These are phyloP conservation scores for Euphysa ruthae DNA, from an alignment of 30 jellyfish, hydroid and myxozoan genomes.

Conservation along the genomic window DNA sequence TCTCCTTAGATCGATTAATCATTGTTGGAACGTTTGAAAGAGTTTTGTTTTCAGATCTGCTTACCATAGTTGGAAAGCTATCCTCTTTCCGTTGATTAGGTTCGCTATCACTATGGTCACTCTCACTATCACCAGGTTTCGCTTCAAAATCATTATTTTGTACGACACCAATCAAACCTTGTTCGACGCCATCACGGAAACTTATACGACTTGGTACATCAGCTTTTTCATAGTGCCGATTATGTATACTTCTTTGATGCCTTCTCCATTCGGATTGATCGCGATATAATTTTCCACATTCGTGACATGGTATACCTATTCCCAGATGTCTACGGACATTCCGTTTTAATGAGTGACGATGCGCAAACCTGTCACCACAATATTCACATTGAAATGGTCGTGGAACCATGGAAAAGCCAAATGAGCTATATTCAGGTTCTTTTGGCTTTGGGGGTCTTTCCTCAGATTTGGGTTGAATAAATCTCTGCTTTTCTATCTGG, in stretches of 20 bases:
- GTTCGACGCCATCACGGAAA: conserved; percentile 30
- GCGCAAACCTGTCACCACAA: conserved; percentile 43
- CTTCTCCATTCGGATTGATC: conserved; percentile 43
- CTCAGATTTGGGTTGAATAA: not conserved
- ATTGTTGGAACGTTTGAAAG: not conserved
- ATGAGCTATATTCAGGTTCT: not conserved
- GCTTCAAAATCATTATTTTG: conserved; percentile 3
- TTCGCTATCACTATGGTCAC: conserved; percentile 1
- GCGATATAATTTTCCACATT: conserved; percentile 30
- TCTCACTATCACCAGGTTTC: not conserved
- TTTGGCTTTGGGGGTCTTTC: conserved; percentile 10
- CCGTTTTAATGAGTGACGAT: conserved; percentile 38
- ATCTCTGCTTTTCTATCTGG: not conserved
- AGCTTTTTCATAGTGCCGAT: conserved; percentile 31
- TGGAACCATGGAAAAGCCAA: conserved; percentile 28
- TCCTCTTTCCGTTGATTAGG: too few relatives aligned
- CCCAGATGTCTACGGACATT: conserved; percentile 36
- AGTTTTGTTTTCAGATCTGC: not conserved
- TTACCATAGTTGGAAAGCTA: not conserved
- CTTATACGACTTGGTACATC: conserved; percentile 38
- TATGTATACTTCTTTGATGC: conserved; percentile 36
- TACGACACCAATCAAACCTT: conserved; percentile 30
- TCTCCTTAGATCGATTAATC: too few relatives aligned
- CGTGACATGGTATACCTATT: conserved; percentile 35
- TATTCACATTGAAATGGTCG: conserved; percentile 47